These are phyloP conservation scores for Pipa parva DNA, from an alignment of 2,113 vertebrate species.

Conservation along the genomic window DNA sequence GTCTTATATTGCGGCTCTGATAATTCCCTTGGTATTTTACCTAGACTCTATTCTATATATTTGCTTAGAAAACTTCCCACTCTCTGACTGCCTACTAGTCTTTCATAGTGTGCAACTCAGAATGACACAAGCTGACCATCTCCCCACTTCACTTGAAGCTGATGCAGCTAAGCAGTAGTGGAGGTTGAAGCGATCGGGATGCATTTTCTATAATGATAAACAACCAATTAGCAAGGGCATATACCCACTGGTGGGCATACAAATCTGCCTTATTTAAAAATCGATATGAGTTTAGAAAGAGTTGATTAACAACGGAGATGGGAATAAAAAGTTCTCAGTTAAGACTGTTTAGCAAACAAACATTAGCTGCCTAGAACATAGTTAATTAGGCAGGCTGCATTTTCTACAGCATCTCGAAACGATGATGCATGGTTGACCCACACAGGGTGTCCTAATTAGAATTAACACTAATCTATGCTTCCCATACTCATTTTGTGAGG, in stretches of 20 bases:
- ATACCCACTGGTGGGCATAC: neutral
- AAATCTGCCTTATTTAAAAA: conserved; percentile 13
- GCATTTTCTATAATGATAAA: conserved; percentile 26
- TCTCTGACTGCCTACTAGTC: too few species aligned
- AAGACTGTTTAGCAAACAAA: conserved; percentile 8
- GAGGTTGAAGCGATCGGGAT: neutral
- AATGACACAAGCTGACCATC: too few species aligned
- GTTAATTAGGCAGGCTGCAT: conserved; percentile 20
- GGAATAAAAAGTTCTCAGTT: neutral
- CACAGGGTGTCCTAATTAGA: neutral
- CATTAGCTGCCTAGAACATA: neutral
- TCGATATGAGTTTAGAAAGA: conserved; percentile 32
- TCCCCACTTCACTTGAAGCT: too few species aligned
- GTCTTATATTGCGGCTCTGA: too few species aligned
- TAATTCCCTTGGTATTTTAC: too few species aligned
- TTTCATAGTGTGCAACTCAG: too few species aligned
- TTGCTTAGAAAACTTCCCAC: too few species aligned
- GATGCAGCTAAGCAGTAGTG: too few species aligned
- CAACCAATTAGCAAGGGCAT: conserved; percentile 13
- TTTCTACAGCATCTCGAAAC: neutral
- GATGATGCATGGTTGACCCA: conserved; percentile 20
- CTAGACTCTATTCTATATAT: too few species aligned
- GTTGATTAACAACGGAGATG: neutral
- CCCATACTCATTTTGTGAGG: neutral
- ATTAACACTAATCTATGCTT: neutral